Percentiles rank a stretch among this genome's conserved stretches.
Conservation (phyloP, 1,140 invertebrate genomes). For the Batillaria attramentaria region DNA sequence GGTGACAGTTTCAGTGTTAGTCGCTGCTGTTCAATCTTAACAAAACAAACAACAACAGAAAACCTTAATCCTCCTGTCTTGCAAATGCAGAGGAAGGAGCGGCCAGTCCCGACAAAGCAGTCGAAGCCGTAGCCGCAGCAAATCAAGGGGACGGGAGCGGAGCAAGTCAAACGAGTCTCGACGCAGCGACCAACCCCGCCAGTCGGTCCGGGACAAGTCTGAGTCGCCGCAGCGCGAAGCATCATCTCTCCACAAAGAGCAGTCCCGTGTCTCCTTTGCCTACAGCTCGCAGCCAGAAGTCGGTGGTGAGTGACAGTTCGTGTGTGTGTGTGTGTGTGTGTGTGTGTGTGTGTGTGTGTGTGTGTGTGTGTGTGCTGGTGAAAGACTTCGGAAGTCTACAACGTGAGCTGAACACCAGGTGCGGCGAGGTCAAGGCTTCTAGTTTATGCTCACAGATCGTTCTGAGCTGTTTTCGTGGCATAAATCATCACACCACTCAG, state of each 20-base stretch:
- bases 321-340: slow-evolving; percentile 18
- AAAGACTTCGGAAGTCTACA: not conserved
- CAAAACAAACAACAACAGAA: not conserved
- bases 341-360: slow-evolving; percentile 20
- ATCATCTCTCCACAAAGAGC: not conserved
- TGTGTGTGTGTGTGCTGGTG: not conserved
- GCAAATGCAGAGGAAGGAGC: not conserved
- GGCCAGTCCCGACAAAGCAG: not conserved
- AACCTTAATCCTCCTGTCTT: not conserved
- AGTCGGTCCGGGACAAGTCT: not conserved
- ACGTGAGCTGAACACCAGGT: too few relatives aligned
- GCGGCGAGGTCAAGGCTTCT: too few relatives aligned
- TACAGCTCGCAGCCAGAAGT: not conserved
- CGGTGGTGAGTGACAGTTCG: not conserved
- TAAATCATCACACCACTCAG: too few relatives aligned
- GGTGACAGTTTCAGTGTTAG: not conserved
- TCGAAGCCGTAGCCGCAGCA: slow-evolving; percentile 26
- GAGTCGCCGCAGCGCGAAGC: not conserved
- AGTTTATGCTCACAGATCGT: too few relatives aligned
- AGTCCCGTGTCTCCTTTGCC: not conserved
- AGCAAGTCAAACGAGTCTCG: not conserved
- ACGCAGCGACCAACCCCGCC: not conserved
- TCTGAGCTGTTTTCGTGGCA: too few relatives aligned
- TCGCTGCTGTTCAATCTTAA: not conserved
- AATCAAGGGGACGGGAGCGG: slow-evolving; percentile 16